Percentiles rank a stretch among this genome's conserved stretches.
These are phyloP conservation scores for Campoplex capitator DNA, from an alignment of 2,888 invertebrate species.

Conservation along the genomic window DNA sequence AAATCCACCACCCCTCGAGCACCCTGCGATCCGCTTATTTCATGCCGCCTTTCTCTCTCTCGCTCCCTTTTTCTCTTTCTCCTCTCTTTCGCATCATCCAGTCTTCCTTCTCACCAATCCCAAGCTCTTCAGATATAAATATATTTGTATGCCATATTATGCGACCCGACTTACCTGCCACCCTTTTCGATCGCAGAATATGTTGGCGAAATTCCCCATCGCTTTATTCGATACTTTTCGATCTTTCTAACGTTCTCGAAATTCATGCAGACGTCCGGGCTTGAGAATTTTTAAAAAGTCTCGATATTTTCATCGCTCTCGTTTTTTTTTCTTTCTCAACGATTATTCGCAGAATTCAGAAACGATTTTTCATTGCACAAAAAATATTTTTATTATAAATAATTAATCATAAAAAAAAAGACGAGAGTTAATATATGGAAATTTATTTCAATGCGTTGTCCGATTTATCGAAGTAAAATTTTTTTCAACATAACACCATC, in stretches of 20 bases:
- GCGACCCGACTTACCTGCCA: slow-evolving; percentile 57
- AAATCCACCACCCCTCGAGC: slow-evolving; percentile 71
- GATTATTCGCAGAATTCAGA: too few relatives aligned
- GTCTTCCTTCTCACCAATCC: slow-evolving; percentile 36
- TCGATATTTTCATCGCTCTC: too few relatives aligned
- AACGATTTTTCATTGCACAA: too few relatives aligned
- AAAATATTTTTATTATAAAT: too few relatives aligned
- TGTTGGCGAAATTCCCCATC: slow-evolving; percentile 36
- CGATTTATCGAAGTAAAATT: too few relatives aligned
- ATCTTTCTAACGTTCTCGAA: slow-evolving; percentile 2
- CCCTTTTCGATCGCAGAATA: slow-evolving; percentile 54
- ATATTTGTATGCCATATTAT: slow-evolving; percentile 66
- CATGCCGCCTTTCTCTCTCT: slow-evolving; percentile 64
- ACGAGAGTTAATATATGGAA: too few relatives aligned
- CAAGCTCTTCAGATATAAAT: slow-evolving; percentile 59
- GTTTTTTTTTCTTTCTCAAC: too few relatives aligned
- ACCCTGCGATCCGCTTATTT: slow-evolving; percentile 72
- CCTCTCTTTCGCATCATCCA: slow-evolving; percentile 67
- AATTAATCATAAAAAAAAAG: too few relatives aligned
- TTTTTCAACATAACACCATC: too few relatives aligned
- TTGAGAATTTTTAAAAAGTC: too few relatives aligned
- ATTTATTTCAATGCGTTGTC: too few relatives aligned
- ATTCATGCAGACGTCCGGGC: too few relatives aligned
- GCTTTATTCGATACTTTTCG: slow-evolving; percentile 46
- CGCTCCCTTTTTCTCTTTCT: slow-evolving; percentile 63